Evolutionary conservation across 2,888 invertebrate species (phyloP).

Genomic region (Paralinhomoeus sp.): DNA sequence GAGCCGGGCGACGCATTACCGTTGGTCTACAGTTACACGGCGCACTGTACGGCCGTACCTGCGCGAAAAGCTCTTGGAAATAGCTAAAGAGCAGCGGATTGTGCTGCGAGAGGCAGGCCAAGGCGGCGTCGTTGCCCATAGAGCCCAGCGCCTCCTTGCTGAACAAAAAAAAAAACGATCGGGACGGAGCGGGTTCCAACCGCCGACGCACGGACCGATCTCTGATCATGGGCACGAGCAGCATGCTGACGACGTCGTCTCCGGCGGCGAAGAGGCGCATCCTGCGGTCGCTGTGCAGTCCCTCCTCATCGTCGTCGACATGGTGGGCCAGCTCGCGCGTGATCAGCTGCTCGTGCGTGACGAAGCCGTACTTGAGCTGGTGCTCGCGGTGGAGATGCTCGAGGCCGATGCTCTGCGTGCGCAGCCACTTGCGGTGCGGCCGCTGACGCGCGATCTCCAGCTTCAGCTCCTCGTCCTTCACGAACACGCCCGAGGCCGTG

Average conservation of each 20-base stretch:
- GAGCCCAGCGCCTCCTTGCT: conserved; percentile 95
- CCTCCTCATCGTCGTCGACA: conserved; percentile 11
- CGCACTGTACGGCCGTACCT: conserved; percentile 46
- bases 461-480: conserved; percentile 80
- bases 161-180: too few species aligned
- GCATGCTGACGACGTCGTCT: conserved; percentile 73
- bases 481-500: conserved; percentile 59
- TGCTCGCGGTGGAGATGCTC: conserved; percentile 21
- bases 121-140: conserved; percentile 95
- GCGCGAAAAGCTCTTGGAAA: conserved; percentile 95
- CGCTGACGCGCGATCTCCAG: conserved; percentile 58
- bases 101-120: conserved; percentile 83
- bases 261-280: conserved; percentile 77
- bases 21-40: too few species aligned
- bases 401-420: conserved; percentile 18
- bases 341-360: conserved; percentile 23
- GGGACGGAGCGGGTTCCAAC: too few species aligned
- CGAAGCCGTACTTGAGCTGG: conserved; percentile 21
- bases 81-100: conserved; percentile 86
- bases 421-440: conserved; percentile 69
- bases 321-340: conserved; percentile 10
- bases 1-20: conserved; percentile 8
- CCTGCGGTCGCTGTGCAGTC: conserved; percentile 45
- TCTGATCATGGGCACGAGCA: conserved; percentile 82
- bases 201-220: conserved; percentile 62